phyloP scores from a whole-genome alignment of 2,113 vertebrate species.

The Pseudorectes ferrugineus region DNA sequence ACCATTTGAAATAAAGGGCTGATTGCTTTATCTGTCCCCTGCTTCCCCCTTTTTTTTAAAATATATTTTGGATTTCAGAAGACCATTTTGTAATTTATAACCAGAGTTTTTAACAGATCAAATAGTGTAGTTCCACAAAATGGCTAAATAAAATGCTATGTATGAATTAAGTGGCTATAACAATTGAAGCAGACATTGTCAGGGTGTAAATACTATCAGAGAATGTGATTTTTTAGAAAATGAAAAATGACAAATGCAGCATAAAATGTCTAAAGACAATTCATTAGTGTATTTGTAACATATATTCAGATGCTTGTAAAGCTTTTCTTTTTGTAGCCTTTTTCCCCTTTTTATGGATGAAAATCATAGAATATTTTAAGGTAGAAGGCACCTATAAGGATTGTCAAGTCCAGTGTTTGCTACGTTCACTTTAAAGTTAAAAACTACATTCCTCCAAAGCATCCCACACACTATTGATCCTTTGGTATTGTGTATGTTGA shows the following conservation, averaged over 20 bases:
- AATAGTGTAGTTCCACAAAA: not conserved
- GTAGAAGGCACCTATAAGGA: not conserved
- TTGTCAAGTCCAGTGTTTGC: not conserved
- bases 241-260: not conserved
- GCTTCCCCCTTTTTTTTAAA: fast-evolving
- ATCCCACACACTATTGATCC: not conserved
- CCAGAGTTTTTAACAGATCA: not conserved
- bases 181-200: not conserved
- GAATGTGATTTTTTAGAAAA: not conserved
- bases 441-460: not conserved
- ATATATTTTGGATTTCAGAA: not conserved
- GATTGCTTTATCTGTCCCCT: not conserved
- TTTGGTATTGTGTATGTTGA: not conserved
- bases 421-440: not conserved
- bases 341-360: not conserved
- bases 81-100: not conserved
- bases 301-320: not conserved
- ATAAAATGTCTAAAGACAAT: not conserved
- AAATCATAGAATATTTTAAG: not conserved
- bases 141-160: not conserved
- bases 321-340: not conserved
- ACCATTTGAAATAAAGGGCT: not conserved
- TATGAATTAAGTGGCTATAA: not conserved
- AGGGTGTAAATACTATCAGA: not conserved
- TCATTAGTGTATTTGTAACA: not conserved